phyloP scores from a whole-genome alignment of 1,140 invertebrate genomes.

The Papilio dardanus region DNA sequence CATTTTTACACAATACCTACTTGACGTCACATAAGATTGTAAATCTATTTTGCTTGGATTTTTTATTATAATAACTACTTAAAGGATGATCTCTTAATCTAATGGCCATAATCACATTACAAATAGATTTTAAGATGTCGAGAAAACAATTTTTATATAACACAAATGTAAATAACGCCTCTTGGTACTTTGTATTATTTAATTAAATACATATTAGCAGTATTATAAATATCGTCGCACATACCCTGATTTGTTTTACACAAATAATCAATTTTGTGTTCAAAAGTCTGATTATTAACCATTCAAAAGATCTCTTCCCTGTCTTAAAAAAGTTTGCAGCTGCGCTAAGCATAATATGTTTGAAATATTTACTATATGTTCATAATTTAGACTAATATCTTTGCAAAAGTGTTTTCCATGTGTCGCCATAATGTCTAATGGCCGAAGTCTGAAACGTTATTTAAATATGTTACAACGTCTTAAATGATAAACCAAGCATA shows the following conservation, averaged over 20 bases:
- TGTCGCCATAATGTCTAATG: too few relatives aligned
- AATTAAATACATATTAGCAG: not conserved
- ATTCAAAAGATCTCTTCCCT: not conserved
- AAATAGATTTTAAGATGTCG: not conserved
- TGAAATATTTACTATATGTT: not conserved
- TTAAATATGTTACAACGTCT: too few relatives aligned
- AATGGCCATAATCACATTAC: not conserved
- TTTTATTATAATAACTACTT: not conserved
- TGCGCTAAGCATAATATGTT: not conserved
- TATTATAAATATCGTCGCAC: not conserved
- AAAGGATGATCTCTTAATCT: conserved; percentile 41
- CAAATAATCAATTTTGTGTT: not conserved
- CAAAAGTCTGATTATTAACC: not conserved
- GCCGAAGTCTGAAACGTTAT: too few relatives aligned
- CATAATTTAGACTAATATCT: not conserved
- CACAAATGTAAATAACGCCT: not conserved
- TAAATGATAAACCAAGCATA: too few relatives aligned
- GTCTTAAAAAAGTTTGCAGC: not conserved
- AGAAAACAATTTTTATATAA: not conserved
- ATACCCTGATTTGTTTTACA: too few relatives aligned
- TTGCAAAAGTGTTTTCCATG: not conserved
- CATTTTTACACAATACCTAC: too few relatives aligned
- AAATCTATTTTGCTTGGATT: not conserved
- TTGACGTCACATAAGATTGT: not conserved
- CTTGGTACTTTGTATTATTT: not conserved